These are phyloP conservation scores for Cyprinus carpio DNA, from an alignment of 2,113 vertebrate species.

Conservation along the genomic window DNA sequence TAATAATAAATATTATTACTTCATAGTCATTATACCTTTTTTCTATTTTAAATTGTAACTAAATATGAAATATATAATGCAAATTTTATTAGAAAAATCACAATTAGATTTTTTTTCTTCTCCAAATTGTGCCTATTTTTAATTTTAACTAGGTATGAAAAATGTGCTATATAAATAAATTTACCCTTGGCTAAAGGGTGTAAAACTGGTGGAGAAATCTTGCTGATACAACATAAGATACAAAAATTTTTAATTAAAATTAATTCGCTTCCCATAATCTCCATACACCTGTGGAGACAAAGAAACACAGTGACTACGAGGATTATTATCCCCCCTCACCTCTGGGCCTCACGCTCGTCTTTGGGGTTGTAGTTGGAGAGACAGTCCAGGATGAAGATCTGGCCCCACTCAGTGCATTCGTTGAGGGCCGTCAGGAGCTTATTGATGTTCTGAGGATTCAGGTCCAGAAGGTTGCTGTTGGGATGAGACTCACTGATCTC, in stretches of 20 bases:
- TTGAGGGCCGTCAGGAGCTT: conserved; percentile 96
- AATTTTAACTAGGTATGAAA: too few relatives aligned
- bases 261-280: not conserved
- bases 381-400: conserved; percentile 99
- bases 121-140: too few relatives aligned
- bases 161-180: too few relatives aligned
- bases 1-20: not conserved
- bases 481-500: conserved; percentile 99
- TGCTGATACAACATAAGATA: too few relatives aligned
- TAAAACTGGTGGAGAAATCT: too few relatives aligned
- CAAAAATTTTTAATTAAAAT: not conserved
- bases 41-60: too few relatives aligned
- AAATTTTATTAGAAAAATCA: too few relatives aligned
- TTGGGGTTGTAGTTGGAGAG: conserved; percentile 99
- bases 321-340: conserved; percentile 70
- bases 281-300: not conserved
- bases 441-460: conserved; percentile 99
- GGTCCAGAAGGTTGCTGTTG: conserved; percentile 97
- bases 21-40: too few relatives aligned
- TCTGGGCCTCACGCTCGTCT: conserved; percentile 96
- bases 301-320: not conserved
- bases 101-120: too few relatives aligned
- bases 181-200: too few relatives aligned
- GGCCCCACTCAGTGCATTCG: conserved; percentile 98
- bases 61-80: too few relatives aligned